phyloP scores from a whole-genome alignment of 2,797 vertebrate genomes.

The Spizella passerina region DNA sequence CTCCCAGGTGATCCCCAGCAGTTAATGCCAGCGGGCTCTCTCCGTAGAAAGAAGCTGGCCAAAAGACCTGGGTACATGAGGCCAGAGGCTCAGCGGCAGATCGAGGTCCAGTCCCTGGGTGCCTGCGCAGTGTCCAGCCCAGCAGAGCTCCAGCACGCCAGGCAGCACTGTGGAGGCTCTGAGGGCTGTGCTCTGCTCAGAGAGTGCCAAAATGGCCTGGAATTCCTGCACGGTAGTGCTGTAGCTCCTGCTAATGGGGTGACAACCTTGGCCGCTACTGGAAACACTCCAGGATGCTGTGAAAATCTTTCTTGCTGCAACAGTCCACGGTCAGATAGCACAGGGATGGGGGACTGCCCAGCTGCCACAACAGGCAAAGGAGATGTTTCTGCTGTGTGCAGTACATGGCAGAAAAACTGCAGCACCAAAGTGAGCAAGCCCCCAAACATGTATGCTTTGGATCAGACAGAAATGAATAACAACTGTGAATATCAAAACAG shows the following conservation, averaged over 20 bases:
- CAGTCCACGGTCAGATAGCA: background rate
- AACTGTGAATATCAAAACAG: background rate
- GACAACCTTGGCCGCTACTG: fast-evolving
- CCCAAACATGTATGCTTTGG: background rate
- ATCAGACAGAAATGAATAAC: conserved; percentile 7
- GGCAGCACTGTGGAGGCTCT: background rate
- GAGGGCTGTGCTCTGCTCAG: background rate
- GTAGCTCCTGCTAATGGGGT: background rate
- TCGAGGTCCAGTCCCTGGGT: conserved; percentile 5
- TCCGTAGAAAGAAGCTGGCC: conserved; percentile 76
- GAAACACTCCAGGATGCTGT: background rate
- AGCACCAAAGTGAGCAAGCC: background rate
- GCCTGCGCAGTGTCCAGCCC: background rate
- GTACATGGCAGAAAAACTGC: fast-evolving
- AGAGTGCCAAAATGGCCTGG: background rate
- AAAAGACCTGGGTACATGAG: conserved; percentile 85
- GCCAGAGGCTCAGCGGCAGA: conserved; percentile 58
- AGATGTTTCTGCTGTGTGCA: background rate
- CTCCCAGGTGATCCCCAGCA: conserved; percentile 54
- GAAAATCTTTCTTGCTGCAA: background rate
- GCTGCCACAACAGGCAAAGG: background rate
- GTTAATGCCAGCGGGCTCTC: conserved; percentile 26
- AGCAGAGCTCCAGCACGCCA: background rate
- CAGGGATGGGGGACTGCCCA: background rate
- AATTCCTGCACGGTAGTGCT: background rate